Evolutionary conservation across 2,113 vertebrate species (phyloP), one percentile per base, ranked within the genome.

Genomic region (Rhinichthys klamathensis): DNA sequence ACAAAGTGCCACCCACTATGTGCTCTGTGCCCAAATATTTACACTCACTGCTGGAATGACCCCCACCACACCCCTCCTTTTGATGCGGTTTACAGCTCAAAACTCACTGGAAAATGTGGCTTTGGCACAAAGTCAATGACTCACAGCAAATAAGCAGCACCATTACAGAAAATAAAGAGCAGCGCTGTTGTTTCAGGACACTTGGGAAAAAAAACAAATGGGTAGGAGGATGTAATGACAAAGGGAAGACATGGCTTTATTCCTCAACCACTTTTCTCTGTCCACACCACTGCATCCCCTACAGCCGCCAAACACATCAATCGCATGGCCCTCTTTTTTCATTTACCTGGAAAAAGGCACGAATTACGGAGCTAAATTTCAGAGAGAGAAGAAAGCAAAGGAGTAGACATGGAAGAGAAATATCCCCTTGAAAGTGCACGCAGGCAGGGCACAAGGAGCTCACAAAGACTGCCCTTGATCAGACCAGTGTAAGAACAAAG

Each of bases 381-480:
- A 83, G 69, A 80, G 49, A 72, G 32, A 80, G 73, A 85, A 86
- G 84, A 89, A 87, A 70, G 85, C 41, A n/a, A 86, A 74, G 41
- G 63, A 82, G 77, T 78, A 84, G 85, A 82, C 12, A 23, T 23
- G 58, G 74, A 82, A 35, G 44, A 83, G 69, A 70, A 85, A 54
- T 23, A 77, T 76, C 56, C 32, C 65, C 56, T 83, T 85, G 38
- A 87, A 85, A 84, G 85, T 82, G 67, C 38, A 72, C 80, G 51
- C 84, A 88, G 86, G 18, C 67, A 25, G 51, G 82, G 63, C 67
- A 63, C 25, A 65, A 51, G 82, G 74, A 80, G 85, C 82, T 30
- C 82, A 88, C 80, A 88, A 88, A 88, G 85, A 70, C 86, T 88
- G 75, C 83, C 80, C 86, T 87, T 89, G 77, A 87, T 87, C 88